These are phyloP conservation scores for Pelosia muscerda DNA, from an alignment of 2,888 invertebrate genomes.

Conservation along the genomic window DNA sequence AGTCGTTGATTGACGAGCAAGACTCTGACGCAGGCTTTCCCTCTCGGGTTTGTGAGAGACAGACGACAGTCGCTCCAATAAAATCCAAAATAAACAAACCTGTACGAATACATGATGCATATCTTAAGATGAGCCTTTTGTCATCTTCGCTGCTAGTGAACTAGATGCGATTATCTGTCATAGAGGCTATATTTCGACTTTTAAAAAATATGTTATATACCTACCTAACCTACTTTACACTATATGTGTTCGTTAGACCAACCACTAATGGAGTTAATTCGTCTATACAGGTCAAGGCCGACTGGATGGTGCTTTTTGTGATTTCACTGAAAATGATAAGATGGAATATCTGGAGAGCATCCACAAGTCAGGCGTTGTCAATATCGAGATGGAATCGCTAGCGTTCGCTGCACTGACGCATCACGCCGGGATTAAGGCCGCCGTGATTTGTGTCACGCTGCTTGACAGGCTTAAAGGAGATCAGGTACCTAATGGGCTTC, in stretches of 20 bases:
- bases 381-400: conserved; percentile 99
- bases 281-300: conserved; percentile 93
- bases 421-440: conserved; percentile 96
- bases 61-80: background rate
- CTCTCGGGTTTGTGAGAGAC: background rate
- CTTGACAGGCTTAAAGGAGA: conserved; percentile 97
- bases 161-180: too few relatives aligned
- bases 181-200: too few relatives aligned
- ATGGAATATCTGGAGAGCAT: conserved; percentile 93
- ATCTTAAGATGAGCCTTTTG: too few relatives aligned
- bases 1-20: background rate
- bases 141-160: too few relatives aligned
- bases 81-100: too few relatives aligned
- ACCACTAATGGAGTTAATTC: background rate
- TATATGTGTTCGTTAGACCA: background rate
- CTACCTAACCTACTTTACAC: too few relatives aligned
- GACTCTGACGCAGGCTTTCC: background rate
- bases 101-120: too few relatives aligned
- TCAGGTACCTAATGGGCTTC: conserved; percentile 88
- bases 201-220: too few relatives aligned
- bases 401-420: conserved; percentile 97
- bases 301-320: conserved; percentile 98
- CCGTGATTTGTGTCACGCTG: conserved; percentile 97
- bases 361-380: conserved; percentile 93
- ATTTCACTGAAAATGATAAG: conserved; percentile 96